Evolutionary conservation across 2,888 invertebrate species (phyloP).

Genomic region (Chirona hameri): DNA sequence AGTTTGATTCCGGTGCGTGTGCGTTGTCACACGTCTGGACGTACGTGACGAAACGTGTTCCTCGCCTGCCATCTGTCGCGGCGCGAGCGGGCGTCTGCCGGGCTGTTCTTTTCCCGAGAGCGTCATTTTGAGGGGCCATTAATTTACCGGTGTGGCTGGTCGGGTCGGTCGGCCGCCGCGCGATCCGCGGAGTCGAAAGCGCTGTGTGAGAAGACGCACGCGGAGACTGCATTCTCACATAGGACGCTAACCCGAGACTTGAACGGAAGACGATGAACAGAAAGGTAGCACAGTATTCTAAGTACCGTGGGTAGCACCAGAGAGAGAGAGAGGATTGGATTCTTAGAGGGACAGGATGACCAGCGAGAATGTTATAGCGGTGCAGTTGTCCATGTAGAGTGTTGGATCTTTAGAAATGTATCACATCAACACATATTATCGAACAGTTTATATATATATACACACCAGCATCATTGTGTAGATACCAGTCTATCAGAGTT

Average conservation of each 20-base stretch:
- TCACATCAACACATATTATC: background rate
- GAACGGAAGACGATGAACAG: background rate
- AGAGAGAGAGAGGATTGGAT: background rate
- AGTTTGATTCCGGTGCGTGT: background rate
- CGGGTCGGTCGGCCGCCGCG: background rate
- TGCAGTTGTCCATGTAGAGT: background rate
- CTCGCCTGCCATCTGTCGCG: background rate
- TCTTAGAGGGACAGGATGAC: background rate
- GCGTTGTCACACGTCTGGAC: background rate
- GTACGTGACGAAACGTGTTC: background rate
- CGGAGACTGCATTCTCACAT: background rate
- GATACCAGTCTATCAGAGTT: too few relatives aligned
- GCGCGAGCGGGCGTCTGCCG: background rate
- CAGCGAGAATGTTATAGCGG: background rate
- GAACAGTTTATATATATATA: too few relatives aligned
- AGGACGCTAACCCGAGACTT: background rate
- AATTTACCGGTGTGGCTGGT: background rate
- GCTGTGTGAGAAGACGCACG: background rate
- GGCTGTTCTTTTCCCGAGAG: background rate
- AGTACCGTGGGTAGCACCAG: background rate
- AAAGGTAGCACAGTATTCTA: background rate
- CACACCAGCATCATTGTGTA: too few relatives aligned
- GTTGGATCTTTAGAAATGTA: background rate
- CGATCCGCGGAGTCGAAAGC: background rate
- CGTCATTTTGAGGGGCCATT: background rate